phyloP scores from a whole-genome alignment of 2,888 invertebrate genomes.

The Drosophila recens region DNA sequence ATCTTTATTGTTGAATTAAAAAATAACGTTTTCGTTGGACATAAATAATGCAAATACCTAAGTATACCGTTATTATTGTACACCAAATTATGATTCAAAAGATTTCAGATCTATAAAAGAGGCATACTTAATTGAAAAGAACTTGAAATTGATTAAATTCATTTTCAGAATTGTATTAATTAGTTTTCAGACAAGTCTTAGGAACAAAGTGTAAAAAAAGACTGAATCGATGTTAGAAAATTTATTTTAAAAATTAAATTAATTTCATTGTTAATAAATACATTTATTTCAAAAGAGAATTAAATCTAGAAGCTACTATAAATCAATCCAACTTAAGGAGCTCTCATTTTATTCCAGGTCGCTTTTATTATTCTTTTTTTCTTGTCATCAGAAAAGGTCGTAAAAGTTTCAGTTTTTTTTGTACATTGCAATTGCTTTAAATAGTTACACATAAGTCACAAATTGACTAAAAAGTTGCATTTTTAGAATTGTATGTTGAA shows the following conservation, averaged over 20 bases:
- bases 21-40: conserved; percentile 18
- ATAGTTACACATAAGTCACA: conserved; percentile 13
- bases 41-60: conserved; percentile 15
- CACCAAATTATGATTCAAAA: not conserved
- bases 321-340: not conserved
- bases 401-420: not conserved
- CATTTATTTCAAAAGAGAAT: not conserved
- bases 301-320: not conserved
- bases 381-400: not conserved
- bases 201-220: not conserved
- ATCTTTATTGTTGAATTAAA: conserved; percentile 34
- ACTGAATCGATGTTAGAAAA: not conserved
- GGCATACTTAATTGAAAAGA: not conserved
- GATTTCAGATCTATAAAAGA: not conserved
- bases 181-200: not conserved
- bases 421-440: conserved; percentile 22
- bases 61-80: conserved; percentile 4
- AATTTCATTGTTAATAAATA: not conserved
- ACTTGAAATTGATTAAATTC: not conserved
- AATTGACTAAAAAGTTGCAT: not conserved
- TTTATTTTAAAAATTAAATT: not conserved
- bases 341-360: not conserved
- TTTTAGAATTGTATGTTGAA: not conserved
- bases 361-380: not conserved
- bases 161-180: not conserved